A percentile compares a stretch with the other conserved stretches of the same genome.
Conservation (phyloP, 2,113 vertebrate genomes). For the Alaudala cheleensis region DNA sequence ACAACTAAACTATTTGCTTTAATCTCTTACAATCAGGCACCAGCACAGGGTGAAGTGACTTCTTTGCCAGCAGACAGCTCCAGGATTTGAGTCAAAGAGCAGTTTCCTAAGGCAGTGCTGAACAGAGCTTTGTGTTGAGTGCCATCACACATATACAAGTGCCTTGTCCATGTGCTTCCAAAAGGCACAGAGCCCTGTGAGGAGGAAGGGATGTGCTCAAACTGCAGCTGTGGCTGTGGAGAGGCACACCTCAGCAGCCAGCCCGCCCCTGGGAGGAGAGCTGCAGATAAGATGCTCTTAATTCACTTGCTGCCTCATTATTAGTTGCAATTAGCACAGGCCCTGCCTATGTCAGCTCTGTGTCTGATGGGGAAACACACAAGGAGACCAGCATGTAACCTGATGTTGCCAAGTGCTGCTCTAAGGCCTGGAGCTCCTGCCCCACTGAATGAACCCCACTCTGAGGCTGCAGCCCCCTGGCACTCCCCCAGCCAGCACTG, state of each 20-base stretch:
- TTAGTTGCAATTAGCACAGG: neutral
- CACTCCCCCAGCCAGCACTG: neutral
- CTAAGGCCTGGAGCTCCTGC: neutral
- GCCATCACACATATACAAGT: accelerated
- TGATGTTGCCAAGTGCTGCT: neutral
- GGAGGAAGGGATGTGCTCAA: neutral
- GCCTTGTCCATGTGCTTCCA: neutral
- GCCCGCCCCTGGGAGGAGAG: neutral
- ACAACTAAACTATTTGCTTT: neutral
- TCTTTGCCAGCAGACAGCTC: neutral
- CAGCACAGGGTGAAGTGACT: neutral
- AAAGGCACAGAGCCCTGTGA: neutral
- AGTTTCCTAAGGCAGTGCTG: neutral
- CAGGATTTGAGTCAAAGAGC: neutral
- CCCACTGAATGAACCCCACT: accelerated
- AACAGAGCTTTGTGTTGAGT: neutral
- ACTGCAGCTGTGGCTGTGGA: neutral
- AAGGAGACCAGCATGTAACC: neutral
- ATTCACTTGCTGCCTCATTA: neutral
- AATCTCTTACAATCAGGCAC: neutral
- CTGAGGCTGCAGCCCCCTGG: neutral
- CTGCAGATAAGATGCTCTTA: neutral
- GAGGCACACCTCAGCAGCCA: neutral
- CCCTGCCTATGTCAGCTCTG: neutral
- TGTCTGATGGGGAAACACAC: neutral